Evolutionary conservation across 30 jellyfish, hydroid and myxozoan genomes (phyloP).

Genomic region (Aurelia aurita): DNA sequence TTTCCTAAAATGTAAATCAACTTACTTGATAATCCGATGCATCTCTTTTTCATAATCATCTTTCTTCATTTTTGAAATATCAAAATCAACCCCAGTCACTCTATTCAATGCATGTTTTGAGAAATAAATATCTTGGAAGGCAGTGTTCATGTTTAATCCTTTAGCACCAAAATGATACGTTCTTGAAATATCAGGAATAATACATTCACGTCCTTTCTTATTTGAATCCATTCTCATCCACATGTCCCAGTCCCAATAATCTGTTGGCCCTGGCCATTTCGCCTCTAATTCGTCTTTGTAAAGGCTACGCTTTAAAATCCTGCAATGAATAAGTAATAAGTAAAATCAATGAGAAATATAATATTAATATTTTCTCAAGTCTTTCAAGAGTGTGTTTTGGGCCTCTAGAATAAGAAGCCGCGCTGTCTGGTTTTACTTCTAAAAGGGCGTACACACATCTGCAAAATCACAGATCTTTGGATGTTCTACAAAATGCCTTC

Average conservation of each 20-base stretch:
- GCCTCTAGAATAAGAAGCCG: too few species aligned
- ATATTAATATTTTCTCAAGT: too few species aligned
- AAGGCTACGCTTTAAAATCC: constrained; percentile 57
- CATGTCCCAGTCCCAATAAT: constrained; percentile 97
- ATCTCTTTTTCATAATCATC: constrained; percentile 81
- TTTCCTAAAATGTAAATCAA: too few species aligned
- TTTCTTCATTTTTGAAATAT: constrained; percentile 65
- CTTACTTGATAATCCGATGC: constrained; percentile 73
- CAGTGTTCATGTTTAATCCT: constrained; percentile 84
- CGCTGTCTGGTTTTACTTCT: too few species aligned
- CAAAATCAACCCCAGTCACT: constrained; percentile 75
- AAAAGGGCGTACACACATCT: too few species aligned
- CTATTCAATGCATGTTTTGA: constrained; percentile 83
- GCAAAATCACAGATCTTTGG: too few species aligned
- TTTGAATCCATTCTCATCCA: constrained; percentile 93
- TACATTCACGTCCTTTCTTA: constrained; percentile 98
- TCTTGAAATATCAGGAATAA: constrained; percentile 95
- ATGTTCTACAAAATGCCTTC: too few species aligned
- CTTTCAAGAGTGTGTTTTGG: too few species aligned
- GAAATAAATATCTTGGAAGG: constrained; percentile 84
- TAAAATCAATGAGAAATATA: too few species aligned
- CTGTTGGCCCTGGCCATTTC: constrained; percentile 87
- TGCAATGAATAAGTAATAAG: background rate
- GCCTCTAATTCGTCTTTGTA: constrained; percentile 83
- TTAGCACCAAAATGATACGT: constrained; percentile 98